Evolutionary conservation across 2,888 invertebrate genomes (phyloP), one percentile per base, ranked within the genome.

Genomic region (Hirtodrosophila cameraria): DNA sequence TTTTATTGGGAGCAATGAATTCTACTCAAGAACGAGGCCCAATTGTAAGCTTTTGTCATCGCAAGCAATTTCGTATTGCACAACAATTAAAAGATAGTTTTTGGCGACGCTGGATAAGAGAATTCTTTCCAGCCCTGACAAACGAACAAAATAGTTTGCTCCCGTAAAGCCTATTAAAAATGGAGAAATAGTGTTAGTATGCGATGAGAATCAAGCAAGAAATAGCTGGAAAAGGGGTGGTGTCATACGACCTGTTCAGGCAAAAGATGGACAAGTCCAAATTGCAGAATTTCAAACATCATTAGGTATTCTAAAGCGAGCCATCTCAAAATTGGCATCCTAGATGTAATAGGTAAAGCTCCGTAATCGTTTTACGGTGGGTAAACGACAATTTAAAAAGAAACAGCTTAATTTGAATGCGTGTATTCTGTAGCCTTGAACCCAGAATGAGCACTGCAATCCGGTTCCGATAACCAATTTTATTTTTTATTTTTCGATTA

Each of bases 1-100:
- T 69, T 7, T 25, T 54, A 16, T 7, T 61, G 1, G 70, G 60
- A 0, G 31, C 31, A 2, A 33, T 13, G 18, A 39, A 25, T 31
- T 41, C 20, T 9, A 30, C 41, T 20, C 13, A 48, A 12, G 33
- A 23, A 0, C 20, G 11, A 2, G 43, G 28, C 2, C 16, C 16
- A 1, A 28, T n/a, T 7, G 18, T 7, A 6, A 30, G 7, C 1
- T 18, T 18, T 18, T 42, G 30, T 11, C 18, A 11, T 30, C 28
- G 2, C 25, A 43, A 43, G 12, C 43, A 43, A 8, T 43, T 31
- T 9, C 31, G 9, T 9, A 27, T 9, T 3, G 18, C 18, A 20
- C n/a, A 15, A 36, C 4, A 36, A 16, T 5, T 15, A 36, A 36
- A 2, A 5, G 9, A 16, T n/a, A n/a, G n/a, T n/a, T n/a, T n/a